Conservation (phyloP, 53 echinoderm and acorn worm species). For the Henricia sp. region DNA sequence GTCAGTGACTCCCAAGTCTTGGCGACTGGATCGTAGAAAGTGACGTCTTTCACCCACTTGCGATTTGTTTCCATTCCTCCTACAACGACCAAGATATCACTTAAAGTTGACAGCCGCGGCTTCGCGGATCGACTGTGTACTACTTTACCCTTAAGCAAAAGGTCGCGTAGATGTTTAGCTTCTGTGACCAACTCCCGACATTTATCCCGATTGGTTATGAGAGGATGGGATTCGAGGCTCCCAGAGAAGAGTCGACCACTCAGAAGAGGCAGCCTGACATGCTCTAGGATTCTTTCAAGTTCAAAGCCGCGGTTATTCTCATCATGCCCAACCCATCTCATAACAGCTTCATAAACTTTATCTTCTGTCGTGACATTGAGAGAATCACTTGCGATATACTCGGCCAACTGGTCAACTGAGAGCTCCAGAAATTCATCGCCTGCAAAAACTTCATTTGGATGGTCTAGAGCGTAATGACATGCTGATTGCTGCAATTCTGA, state of each 20-base stretch:
- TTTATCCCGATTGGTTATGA: slow-evolving; percentile 53
- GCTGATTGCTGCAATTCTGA: slow-evolving; percentile 42
- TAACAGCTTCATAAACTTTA: slow-evolving; percentile 66
- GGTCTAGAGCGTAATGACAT: slow-evolving; percentile 58
- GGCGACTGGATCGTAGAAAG: slow-evolving; percentile 63
- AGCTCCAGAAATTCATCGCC: slow-evolving; percentile 63
- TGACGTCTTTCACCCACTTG: slow-evolving; percentile 71
- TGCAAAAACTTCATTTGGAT: slow-evolving; percentile 49
- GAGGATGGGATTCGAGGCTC: slow-evolving; percentile 15
- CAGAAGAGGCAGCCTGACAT: slow-evolving; percentile 70
- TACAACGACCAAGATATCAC: slow-evolving; percentile 70
- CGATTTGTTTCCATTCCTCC: slow-evolving; percentile 81
- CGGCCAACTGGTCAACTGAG: slow-evolving; percentile 44
- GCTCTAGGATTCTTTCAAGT: slow-evolving; percentile 58
- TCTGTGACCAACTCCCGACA: slow-evolving; percentile 63
- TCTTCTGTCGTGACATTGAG: slow-evolving; percentile 70
- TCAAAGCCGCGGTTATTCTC: slow-evolving; percentile 15
- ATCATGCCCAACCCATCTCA: slow-evolving; percentile 72
- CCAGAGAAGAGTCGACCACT: slow-evolving; percentile 44
- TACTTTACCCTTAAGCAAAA: slow-evolving; percentile 59
- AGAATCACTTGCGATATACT: slow-evolving; percentile 53
- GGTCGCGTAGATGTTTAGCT: slow-evolving; percentile 73
- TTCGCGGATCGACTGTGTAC: slow-evolving; percentile 41
- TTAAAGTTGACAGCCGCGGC: slow-evolving; percentile 71
- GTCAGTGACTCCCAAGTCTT: slow-evolving; percentile 73